Evolutionary conservation across 2,888 invertebrate species (phyloP), one percentile per base, ranked within the genome.

Genomic region (Gibbula magus): DNA sequence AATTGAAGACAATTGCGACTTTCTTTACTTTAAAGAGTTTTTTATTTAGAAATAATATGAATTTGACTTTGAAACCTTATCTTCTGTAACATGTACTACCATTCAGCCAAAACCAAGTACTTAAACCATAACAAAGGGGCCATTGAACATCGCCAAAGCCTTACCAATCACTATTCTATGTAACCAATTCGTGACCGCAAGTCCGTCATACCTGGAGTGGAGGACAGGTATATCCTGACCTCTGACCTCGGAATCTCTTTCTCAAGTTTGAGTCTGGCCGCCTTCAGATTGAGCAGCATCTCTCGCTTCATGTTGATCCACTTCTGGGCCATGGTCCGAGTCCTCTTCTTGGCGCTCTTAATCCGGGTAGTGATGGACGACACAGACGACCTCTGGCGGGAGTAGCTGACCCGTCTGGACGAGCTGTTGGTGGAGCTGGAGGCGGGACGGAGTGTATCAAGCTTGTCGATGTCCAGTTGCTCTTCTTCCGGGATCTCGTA

Each of bases 151-250:
- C 45, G 13, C 5, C 5, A 45, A 35, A 5, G 3, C 35, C 13
- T 45, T 45, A 10, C 45, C 5, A 45, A 13, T 1, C 45, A 5
- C 45, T 45, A 45, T 45, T 13, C 45, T 45, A 7, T 5, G 1
- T 45, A 45, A 45, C 10, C 13, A 45, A 45, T 45, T 45, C 10
- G 1, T 13, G 45, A 45, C 45, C 13, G 45, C 10, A 45, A 45
- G 45, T 45, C 8, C 5, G 10, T n/a, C 51, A 53, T 51, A 85
- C 85, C 85, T 81, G 83, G 79, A 0, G 85, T 85, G 32, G 83
- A 83, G 13, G 83, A 80, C 25, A 85, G 78, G 51, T 85, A 85
- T 22, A 85, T 75, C 54, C 81, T 81, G 39, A 85, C 78, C 76
- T 85, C 85, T 20, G 85, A 83, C 25, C 56, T 74, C 4, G 85